These are phyloP conservation scores for Myotis planiceps DNA, from an alignment of 2,797 vertebrate genomes.

Conservation along the genomic window DNA sequence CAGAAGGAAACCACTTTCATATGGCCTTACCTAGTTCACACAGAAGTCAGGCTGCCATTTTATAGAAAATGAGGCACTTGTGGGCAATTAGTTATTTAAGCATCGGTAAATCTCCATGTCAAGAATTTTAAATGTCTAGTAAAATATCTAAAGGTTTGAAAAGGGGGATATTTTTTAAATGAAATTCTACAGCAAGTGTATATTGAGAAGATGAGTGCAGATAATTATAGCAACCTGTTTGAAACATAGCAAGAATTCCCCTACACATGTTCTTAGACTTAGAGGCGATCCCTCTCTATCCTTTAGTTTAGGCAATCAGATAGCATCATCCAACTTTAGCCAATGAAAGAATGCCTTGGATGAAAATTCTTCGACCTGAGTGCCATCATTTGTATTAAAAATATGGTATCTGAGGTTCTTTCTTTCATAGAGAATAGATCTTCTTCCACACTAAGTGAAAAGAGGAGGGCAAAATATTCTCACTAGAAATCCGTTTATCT, in stretches of 20 bases:
- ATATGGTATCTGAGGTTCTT: not conserved
- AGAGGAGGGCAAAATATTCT: not conserved
- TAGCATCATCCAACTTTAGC: not conserved
- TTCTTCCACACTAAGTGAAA: not conserved
- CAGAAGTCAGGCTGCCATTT: slow-evolving; percentile 4
- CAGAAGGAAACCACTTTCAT: slow-evolving; percentile 33
- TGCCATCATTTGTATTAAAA: not conserved
- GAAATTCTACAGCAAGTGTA: not conserved
- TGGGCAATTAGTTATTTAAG: slow-evolving; percentile 58
- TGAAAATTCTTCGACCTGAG: not conserved
- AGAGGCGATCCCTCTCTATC: not conserved
- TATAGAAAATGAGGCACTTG: slow-evolving; percentile 48
- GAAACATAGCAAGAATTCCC: not conserved
- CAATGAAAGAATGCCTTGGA: not conserved
- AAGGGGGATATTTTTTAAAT: not conserved
- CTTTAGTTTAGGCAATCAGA: not conserved
- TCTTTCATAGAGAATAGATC: not conserved
- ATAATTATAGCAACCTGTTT: not conserved
- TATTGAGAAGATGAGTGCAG: not conserved
- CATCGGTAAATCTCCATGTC: slow-evolving; percentile 47
- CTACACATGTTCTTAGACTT: not conserved
- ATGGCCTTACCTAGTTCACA: slow-evolving; percentile 1
- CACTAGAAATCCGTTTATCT: not conserved
- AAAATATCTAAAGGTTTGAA: not conserved
- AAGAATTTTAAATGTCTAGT: slow-evolving; percentile 19